phyloP scores from a whole-genome alignment of 2,888 invertebrate species.

The Nemotelus nigrinus region DNA sequence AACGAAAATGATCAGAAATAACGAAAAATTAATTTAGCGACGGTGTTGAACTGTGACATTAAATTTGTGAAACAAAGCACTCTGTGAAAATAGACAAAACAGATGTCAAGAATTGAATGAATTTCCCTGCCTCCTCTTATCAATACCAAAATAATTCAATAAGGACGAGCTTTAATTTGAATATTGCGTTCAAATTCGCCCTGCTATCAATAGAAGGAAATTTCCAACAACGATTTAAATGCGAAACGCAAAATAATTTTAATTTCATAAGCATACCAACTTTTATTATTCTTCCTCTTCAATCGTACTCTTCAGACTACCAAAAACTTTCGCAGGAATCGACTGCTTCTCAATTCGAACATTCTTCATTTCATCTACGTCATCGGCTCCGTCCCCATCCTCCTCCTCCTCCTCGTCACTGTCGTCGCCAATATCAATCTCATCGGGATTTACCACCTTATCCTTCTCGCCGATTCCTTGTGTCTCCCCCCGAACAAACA shows the following conservation, averaged over 20 bases:
- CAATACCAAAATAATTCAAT: too few species aligned
- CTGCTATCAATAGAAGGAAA: too few species aligned
- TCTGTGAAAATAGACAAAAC: too few species aligned
- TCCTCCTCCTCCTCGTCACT: slow-evolving; percentile 72
- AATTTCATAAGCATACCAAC: neutral
- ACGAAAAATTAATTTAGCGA: too few species aligned
- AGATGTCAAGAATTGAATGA: too few species aligned
- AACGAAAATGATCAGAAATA: too few species aligned
- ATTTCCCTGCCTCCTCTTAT: too few species aligned
- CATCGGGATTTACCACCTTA: slow-evolving; percentile 85
- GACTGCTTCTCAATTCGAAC: slow-evolving; percentile 84
- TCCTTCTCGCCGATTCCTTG: slow-evolving; percentile 76
- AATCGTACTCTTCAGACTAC: slow-evolving; percentile 70
- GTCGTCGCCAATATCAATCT: slow-evolving; percentile 85
- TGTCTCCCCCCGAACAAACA: slow-evolving; percentile 89
- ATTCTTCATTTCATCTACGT: slow-evolving; percentile 71
- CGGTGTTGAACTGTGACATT: too few species aligned
- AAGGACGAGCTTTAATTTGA: too few species aligned
- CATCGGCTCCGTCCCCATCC: slow-evolving; percentile 69
- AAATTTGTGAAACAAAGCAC: too few species aligned
- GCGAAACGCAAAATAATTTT: neutral
- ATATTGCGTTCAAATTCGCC: too few species aligned
- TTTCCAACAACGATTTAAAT: too few species aligned
- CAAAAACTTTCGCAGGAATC: slow-evolving; percentile 92
- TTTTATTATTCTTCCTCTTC: slow-evolving; percentile 51